Conservation (phyloP, 2,113 vertebrate species). For the Dasyornis broadbenti region DNA sequence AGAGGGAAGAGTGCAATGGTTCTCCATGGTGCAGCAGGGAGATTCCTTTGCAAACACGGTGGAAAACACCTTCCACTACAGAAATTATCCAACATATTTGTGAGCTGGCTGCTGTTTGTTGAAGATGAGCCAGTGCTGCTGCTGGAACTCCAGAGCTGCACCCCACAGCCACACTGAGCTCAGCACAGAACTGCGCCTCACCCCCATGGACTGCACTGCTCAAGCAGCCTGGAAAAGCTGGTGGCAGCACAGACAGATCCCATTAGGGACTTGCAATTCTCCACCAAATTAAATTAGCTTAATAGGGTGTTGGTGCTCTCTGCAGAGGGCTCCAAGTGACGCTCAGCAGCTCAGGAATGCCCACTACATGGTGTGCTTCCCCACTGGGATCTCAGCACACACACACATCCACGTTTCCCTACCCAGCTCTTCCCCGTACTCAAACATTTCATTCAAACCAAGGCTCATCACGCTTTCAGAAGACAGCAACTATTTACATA, state of each 20-base stretch:
- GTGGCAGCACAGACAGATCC: background rate
- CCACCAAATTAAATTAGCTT: background rate
- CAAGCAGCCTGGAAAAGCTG: background rate
- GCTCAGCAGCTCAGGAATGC: background rate
- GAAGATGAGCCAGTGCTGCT: background rate
- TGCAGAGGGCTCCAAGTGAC: background rate
- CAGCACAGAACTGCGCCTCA: background rate
- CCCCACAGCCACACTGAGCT: background rate
- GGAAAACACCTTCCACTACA: background rate
- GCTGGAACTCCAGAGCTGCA: background rate
- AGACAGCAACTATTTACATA: background rate
- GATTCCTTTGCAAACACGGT: background rate
- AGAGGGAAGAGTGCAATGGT: background rate
- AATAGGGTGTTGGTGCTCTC: background rate
- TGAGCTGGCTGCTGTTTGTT: background rate
- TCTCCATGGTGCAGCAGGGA: background rate
- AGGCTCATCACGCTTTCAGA: background rate
- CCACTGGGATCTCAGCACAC: background rate
- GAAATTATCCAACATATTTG: background rate
- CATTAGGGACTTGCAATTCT: background rate
- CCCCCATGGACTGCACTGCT: background rate
- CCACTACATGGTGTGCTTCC: fast-evolving
- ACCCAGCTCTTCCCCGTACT: background rate
- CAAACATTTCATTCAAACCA: background rate
- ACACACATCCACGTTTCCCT: background rate